Conservation (phyloP, 2,113 vertebrate species). For the Parotia lawesii region DNA sequence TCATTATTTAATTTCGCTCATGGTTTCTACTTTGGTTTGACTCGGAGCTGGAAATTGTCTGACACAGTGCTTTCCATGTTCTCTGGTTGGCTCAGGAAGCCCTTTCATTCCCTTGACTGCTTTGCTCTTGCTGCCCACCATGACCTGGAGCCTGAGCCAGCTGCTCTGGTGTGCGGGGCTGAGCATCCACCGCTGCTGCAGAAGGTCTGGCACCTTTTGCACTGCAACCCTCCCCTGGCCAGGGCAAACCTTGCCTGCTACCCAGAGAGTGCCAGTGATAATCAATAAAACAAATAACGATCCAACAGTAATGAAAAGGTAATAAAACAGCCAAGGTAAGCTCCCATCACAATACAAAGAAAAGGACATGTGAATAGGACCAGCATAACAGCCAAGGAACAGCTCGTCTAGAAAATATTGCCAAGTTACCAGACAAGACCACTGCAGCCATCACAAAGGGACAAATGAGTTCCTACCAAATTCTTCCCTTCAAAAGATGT, state of each 20-base stretch:
- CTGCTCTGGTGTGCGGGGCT: fast-evolving
- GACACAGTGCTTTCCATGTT: not conserved
- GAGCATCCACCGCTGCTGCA: not conserved
- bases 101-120: not conserved
- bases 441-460: not conserved
- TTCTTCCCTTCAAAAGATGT: not conserved
- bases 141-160: not conserved
- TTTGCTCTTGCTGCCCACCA: not conserved
- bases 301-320: not conserved
- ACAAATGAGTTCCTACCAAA: not conserved
- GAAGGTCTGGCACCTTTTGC: not conserved
- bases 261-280: not conserved
- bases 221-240: not conserved
- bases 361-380: not conserved
- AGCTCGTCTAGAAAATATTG: not conserved
- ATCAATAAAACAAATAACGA: not conserved
- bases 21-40: not conserved
- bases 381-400: not conserved
- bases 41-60: not conserved
- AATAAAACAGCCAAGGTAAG: not conserved
- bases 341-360: not conserved
- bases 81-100: not conserved
- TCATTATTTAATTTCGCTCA: not conserved
- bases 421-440: not conserved
- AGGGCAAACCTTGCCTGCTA: not conserved